Percentiles rank a stretch among this genome's conserved stretches.
phyloP scores from a whole-genome alignment of 1,140 invertebrate genomes.

The Trichonephila clavata region DNA sequence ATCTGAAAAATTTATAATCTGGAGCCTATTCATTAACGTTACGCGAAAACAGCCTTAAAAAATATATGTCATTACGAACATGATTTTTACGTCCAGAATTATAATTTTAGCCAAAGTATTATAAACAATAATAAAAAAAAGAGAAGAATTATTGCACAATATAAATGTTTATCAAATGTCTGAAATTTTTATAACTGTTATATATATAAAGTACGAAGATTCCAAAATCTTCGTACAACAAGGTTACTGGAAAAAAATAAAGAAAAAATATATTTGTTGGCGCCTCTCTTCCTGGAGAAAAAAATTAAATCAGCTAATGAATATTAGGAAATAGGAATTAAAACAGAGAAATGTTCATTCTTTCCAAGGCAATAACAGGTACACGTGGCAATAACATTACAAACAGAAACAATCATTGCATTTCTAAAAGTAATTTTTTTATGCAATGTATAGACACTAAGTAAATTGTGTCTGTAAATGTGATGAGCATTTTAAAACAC shows the following conservation, averaged over 20 bases:
- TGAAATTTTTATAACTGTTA: too few relatives aligned
- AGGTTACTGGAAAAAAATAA: background rate
- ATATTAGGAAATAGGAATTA: background rate
- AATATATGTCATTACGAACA: too few relatives aligned
- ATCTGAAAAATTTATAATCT: too few relatives aligned
- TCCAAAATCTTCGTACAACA: background rate
- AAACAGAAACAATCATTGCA: background rate
- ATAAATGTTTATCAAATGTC: too few relatives aligned
- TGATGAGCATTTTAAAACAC: background rate
- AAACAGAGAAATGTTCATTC: background rate
- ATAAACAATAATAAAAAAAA: too few relatives aligned
- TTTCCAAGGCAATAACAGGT: background rate
- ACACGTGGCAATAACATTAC: background rate
- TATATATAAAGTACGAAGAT: too few relatives aligned
- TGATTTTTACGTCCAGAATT: too few relatives aligned
- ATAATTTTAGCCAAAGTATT: too few relatives aligned
- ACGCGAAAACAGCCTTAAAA: too few relatives aligned
- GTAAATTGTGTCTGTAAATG: background rate
- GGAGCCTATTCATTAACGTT: too few relatives aligned
- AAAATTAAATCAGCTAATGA: background rate
- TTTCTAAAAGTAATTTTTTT: background rate
- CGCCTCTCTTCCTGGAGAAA: background rate
- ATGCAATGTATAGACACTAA: background rate
- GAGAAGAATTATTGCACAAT: too few relatives aligned
- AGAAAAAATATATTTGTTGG: background rate